Evolutionary conservation across 2,797 vertebrate genomes (phyloP).

Genomic region (Clarias pachynema): DNA sequence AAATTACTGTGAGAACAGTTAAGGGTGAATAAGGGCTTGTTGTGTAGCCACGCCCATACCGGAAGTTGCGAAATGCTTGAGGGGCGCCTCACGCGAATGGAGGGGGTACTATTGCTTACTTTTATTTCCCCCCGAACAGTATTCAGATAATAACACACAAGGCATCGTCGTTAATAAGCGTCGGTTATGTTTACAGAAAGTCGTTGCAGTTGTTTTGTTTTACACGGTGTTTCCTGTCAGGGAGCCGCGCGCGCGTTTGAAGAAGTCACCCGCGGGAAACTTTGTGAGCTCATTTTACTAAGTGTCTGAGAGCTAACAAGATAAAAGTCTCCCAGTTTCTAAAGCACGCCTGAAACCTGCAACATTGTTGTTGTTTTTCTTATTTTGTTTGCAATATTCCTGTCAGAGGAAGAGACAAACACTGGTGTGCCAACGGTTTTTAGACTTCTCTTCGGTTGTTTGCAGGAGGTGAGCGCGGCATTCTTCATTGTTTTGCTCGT

Average conservation of each 20-base stretch:
- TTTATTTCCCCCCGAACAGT: background rate
- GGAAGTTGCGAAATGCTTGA: background rate
- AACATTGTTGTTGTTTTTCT: background rate
- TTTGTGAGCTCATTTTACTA: conserved; percentile 1
- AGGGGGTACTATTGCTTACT: background rate
- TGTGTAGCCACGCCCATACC: background rate
- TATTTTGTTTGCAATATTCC: background rate
- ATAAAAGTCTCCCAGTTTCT: background rate
- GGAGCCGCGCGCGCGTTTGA: background rate
- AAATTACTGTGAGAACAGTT: background rate
- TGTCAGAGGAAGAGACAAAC: background rate
- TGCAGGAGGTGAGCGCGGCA: background rate
- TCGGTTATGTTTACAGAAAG: background rate
- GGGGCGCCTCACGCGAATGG: background rate
- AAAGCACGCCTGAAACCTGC: background rate
- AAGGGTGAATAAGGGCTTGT: background rate
- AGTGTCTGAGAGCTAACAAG: background rate
- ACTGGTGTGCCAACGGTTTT: no score
- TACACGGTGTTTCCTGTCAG: background rate
- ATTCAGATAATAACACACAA: background rate
- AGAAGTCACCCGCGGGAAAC: conserved; percentile 20
- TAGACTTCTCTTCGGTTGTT: background rate
- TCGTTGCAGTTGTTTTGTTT: background rate
- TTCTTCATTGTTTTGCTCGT: background rate
- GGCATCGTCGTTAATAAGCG: background rate